A percentile compares a stretch with the other conserved stretches of the same genome.
phyloP scores from a whole-genome alignment of 2,113 vertebrate species.

The Atherinomorus stipes region DNA sequence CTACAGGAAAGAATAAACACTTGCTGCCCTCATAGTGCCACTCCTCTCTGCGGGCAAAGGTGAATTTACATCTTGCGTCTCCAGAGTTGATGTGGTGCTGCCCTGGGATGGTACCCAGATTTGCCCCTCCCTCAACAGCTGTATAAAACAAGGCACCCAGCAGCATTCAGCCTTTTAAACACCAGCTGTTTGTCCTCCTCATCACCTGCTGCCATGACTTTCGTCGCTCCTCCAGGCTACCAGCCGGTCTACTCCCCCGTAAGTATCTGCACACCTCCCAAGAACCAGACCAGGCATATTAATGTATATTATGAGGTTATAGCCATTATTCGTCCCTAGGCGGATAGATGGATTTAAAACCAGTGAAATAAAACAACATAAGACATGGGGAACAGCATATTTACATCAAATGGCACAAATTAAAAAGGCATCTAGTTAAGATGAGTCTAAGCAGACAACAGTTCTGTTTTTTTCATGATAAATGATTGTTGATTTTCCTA shows the following conservation, averaged over 20 bases:
- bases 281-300: too few relatives aligned
- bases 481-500: too few relatives aligned
- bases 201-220: conserved; percentile 63
- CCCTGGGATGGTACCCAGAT: not conserved
- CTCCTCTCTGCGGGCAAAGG: conserved; percentile 45
- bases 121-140: conserved; percentile 31
- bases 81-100: conserved; percentile 45
- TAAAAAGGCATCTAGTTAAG: too few relatives aligned
- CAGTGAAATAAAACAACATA: too few relatives aligned
- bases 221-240: conserved; percentile 84
- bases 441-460: too few relatives aligned
- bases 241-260: conserved; percentile 87
- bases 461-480: too few relatives aligned
- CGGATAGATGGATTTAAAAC: too few relatives aligned
- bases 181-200: not conserved
- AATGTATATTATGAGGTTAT: too few relatives aligned
- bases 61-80: conserved; percentile 16
- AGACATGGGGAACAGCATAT: too few relatives aligned
- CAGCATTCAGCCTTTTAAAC: not conserved
- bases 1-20: not conserved
- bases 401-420: too few relatives aligned
- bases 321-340: too few relatives aligned
- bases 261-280: conserved; percentile 69
- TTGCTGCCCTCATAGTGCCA: conserved; percentile 20
- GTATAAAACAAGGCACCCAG: conserved; percentile 51